phyloP scores from a whole-genome alignment of 1,140 invertebrate species.

The Danaus plexippus region DNA sequence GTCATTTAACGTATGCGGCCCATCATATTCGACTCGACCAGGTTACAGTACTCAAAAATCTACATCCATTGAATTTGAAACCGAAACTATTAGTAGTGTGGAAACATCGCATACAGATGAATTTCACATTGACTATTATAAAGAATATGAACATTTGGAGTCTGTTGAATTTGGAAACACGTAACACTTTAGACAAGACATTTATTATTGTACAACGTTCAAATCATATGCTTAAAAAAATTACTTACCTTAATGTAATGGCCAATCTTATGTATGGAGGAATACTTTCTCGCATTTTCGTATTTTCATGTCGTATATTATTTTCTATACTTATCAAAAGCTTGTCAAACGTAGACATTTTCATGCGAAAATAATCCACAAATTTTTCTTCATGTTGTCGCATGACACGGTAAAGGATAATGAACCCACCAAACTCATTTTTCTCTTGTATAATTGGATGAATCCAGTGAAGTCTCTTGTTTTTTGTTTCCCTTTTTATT shows the following conservation, averaged over 20 bases:
- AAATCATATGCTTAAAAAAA: slow-evolving; percentile 3
- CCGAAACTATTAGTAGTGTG: too few species aligned
- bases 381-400: slow-evolving; percentile 5
- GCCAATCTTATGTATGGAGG: slow-evolving; percentile 4
- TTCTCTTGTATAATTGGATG: not conserved
- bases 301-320: slow-evolving; percentile 6
- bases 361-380: slow-evolving; percentile 5
- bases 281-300: slow-evolving; percentile 9
- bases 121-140: too few species aligned
- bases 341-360: not conserved
- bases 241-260: slow-evolving; percentile 6
- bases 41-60: too few species aligned
- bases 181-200: too few species aligned
- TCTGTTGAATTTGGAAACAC: too few species aligned
- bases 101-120: too few species aligned
- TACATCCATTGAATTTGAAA: slow-evolving; percentile 3
- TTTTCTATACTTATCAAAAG: slow-evolving; percentile 3
- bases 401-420: not conserved
- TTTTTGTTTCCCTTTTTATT: not conserved
- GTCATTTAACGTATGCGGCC: too few species aligned
- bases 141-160: too few species aligned
- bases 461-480: slow-evolving; percentile 2
- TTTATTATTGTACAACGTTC: not conserved
- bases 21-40: too few species aligned
- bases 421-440: slow-evolving; percentile 2